These are phyloP conservation scores for Mustela lutreola DNA, from an alignment of 2,113 vertebrate species.

Conservation along the genomic window DNA sequence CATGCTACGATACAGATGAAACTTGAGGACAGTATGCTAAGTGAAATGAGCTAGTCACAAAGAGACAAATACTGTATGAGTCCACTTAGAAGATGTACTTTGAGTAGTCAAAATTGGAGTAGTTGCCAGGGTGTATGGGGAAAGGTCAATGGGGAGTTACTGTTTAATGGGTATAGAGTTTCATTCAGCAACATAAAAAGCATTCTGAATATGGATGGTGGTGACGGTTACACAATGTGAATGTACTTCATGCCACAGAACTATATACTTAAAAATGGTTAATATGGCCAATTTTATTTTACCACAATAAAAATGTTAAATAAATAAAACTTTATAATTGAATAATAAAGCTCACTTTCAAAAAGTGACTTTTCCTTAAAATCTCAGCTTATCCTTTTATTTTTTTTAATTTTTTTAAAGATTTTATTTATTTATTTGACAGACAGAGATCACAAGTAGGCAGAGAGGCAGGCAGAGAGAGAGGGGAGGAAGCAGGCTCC, in stretches of 20 bases:
- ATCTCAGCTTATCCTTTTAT: not conserved
- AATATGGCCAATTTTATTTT: not conserved
- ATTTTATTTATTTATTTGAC: no score
- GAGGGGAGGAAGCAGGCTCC: no score
- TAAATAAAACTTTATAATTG: not conserved
- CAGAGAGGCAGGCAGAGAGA: no score
- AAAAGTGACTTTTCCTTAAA: not conserved
- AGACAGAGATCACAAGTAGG: no score
- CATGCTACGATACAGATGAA: not conserved
- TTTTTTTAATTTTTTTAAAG: slow-evolving; percentile 29
- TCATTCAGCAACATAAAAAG: slow-evolving; percentile 14
- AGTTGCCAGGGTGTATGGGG: not conserved
- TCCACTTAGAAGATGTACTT: not conserved
- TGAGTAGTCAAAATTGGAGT: not conserved
- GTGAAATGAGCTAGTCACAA: not conserved
- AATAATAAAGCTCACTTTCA: not conserved
- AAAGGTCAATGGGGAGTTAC: not conserved
- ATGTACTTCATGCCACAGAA: not conserved
- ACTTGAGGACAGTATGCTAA: not conserved
- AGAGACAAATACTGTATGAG: not conserved
- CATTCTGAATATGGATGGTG: not conserved
- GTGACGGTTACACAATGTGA: not conserved
- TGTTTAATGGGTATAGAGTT: not conserved
- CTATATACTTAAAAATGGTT: not conserved
- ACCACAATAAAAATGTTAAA: not conserved